Evolutionary conservation across 1,140 invertebrate species (phyloP).

Genomic region (Lanistes nyassanus): DNA sequence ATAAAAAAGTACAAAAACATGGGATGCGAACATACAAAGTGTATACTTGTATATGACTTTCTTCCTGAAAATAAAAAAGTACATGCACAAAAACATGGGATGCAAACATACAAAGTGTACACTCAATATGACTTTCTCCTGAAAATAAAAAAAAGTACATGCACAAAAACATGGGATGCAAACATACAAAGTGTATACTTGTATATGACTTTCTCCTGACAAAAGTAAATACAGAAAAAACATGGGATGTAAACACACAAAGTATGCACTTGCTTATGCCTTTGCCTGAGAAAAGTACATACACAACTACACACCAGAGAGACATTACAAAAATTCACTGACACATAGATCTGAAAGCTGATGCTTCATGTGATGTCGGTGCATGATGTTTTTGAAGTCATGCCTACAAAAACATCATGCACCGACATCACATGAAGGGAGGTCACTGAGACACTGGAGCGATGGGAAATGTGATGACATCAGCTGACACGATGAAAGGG

Average conservation of each 20-base stretch:
- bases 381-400: no score
- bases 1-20: no score
- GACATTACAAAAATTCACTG: no score
- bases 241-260: background rate
- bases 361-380: no score
- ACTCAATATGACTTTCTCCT: background rate
- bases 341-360: no score
- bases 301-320: no score
- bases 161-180: no score
- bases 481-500: no score
- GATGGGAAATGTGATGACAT: no score
- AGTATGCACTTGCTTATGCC: background rate
- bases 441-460: no score
- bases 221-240: background rate
- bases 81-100: background rate
- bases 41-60: background rate
- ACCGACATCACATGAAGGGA: no score
- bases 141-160: slow-evolving; percentile 5
- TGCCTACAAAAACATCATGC: no score
- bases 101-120: background rate
- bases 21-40: background rate
- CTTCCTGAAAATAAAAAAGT: background rate
- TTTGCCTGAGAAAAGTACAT: background rate
- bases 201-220: background rate
- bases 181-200: background rate